These are phyloP conservation scores for Drosophila mojavensis DNA, from an alignment of 1,140 invertebrate genomes.

Conservation along the genomic window DNA sequence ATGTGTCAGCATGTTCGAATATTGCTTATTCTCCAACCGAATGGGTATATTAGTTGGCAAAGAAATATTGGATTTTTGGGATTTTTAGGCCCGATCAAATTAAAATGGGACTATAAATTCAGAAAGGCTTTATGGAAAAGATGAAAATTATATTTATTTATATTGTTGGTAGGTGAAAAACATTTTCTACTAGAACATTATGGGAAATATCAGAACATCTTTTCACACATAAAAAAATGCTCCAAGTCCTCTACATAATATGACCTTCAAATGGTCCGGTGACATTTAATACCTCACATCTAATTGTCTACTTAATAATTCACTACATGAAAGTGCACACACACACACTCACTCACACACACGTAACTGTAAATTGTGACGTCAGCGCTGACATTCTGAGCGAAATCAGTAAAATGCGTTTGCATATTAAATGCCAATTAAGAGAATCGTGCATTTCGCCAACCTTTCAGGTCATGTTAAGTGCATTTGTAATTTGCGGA, in stretches of 20 bases:
- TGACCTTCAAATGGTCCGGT: not conserved
- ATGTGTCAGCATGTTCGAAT: not conserved
- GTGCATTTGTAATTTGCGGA: conserved; percentile 4
- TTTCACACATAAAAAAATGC: too few relatives aligned
- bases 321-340: not conserved
- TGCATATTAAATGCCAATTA: conserved; percentile 11
- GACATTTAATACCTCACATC: not conserved
- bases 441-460: not conserved
- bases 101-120: too few relatives aligned
- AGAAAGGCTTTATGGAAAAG: too few relatives aligned
- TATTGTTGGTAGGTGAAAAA: too few relatives aligned
- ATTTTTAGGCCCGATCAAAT: too few relatives aligned
- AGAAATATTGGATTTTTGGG: too few relatives aligned
- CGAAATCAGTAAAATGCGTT: not conserved
- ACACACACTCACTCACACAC: not conserved
- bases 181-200: too few relatives aligned
- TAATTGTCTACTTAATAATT: not conserved
- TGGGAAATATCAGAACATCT: too few relatives aligned
- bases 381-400: conserved; percentile 5
- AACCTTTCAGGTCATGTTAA: not conserved
- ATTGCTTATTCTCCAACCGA: too few relatives aligned
- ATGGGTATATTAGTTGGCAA: too few relatives aligned
- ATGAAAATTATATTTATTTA: too few relatives aligned
- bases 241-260: too few relatives aligned
- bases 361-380: conserved; percentile 4